A percentile compares a stretch with the other conserved stretches of the same genome.
These are phyloP conservation scores for Scelioninae gen. 1 DNA, from an alignment of 2,888 invertebrate species.

Conservation along the genomic window DNA sequence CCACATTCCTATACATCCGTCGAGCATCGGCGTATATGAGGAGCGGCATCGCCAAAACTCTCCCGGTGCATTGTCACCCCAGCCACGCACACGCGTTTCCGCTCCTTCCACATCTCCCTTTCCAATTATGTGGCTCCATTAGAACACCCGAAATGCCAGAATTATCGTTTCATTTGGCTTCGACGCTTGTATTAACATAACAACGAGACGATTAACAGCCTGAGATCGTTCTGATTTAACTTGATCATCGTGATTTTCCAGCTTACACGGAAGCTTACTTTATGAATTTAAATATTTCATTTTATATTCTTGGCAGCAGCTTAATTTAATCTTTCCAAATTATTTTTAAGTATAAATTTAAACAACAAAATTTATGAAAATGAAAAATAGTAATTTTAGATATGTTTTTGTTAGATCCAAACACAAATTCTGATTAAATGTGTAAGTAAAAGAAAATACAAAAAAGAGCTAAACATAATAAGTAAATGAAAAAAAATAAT, in stretches of 20 bases:
- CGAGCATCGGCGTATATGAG: conserved; percentile 53
- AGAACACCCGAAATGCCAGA: conserved; percentile 78
- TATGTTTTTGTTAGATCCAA: no score
- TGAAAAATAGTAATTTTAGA: no score
- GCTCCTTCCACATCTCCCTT: conserved; percentile 72
- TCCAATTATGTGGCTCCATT: conserved; percentile 82
- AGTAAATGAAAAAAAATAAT: no score
- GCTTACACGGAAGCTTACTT: not conserved
- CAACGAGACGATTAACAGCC: conserved; percentile 79
- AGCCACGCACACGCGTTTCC: conserved; percentile 68
- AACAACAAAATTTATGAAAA: no score
- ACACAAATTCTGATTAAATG: no score
- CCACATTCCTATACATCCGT: conserved; percentile 68
- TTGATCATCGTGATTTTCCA: conserved; percentile 32
- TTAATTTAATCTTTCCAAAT: no score
- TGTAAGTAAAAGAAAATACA: no score
- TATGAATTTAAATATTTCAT: not conserved
- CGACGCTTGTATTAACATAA: conserved; percentile 80
- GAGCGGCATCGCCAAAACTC: conserved; percentile 60
- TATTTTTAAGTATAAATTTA: no score
- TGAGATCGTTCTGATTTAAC: conserved; percentile 51
- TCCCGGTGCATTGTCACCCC: conserved; percentile 69
- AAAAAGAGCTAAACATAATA: no score
- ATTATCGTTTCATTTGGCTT: conserved; percentile 80
- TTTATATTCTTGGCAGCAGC: no score